A percentile compares a stretch with the other conserved stretches of the same genome.
These are phyloP conservation scores for Bos javanicus DNA, from an alignment of 2,113 vertebrate genomes.

Conservation along the genomic window DNA sequence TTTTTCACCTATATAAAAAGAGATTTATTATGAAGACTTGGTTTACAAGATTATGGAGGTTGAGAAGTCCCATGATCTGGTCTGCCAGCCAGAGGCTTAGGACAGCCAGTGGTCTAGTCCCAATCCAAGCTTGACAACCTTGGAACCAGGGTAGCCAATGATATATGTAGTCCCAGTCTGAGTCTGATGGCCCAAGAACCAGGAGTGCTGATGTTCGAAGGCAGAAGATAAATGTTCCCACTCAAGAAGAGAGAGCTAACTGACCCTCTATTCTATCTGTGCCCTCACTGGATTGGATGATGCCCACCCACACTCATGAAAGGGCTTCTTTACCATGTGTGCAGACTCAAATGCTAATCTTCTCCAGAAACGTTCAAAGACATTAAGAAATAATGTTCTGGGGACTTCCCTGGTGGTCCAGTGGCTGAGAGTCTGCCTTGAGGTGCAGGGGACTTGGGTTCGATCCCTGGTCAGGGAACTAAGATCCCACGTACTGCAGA, in stretches of 20 bases:
- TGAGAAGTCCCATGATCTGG: neutral
- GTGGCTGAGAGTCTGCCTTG: neutral
- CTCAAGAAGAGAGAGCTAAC: neutral
- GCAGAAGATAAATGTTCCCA: neutral
- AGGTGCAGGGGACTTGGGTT: neutral
- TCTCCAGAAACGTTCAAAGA: neutral
- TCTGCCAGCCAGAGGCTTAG: neutral
- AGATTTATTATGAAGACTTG: neutral
- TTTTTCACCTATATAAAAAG: neutral
- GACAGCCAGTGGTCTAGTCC: neutral
- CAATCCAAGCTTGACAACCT: neutral
- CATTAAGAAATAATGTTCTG: neutral
- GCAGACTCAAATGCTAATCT: neutral
- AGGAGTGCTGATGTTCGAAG: neutral
- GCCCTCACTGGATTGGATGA: neutral
- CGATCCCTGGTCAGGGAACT: neutral
- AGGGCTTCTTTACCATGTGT: neutral
- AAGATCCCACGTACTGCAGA: neutral
- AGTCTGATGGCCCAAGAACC: neutral
- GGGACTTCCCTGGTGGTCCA: neutral
- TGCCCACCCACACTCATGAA: neutral
- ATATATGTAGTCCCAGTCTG: neutral
- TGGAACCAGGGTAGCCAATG: neutral
- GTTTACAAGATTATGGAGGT: neutral
- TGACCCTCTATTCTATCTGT: neutral